Conservation (phyloP, 2,113 vertebrate species). For the Gracilinanus agilis region DNA sequence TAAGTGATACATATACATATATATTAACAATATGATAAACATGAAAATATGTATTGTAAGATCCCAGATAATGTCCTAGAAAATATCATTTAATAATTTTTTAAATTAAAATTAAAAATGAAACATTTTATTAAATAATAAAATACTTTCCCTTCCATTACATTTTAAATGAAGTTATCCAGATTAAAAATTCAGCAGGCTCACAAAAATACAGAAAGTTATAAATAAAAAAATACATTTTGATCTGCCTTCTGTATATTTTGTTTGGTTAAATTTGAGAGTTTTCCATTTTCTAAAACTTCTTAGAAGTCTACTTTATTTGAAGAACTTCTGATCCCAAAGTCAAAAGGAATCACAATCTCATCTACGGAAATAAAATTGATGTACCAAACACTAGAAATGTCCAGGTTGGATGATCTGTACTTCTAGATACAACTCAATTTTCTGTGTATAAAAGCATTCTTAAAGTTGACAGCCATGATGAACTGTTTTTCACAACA, state of each 20-base stretch:
- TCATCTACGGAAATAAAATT: conserved; percentile 50
- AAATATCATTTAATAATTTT: background rate
- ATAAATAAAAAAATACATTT: conserved; percentile 13
- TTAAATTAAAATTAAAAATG: background rate
- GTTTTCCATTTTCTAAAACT: conserved; percentile 21
- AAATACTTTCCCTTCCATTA: conserved; percentile 10
- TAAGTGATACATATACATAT: too few relatives aligned
- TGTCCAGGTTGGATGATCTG: background rate
- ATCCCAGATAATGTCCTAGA: background rate
- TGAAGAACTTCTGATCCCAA: background rate
- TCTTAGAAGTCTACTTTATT: conserved; percentile 27
- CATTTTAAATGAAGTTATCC: background rate
- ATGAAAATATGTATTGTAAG: background rate
- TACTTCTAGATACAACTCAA: background rate
- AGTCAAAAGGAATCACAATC: conserved; percentile 24
- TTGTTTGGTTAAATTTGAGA: background rate
- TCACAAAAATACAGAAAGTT: background rate
- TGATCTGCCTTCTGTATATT: background rate
- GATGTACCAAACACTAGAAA: conserved; percentile 23
- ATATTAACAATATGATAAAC: too few relatives aligned
- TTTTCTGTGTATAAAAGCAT: conserved; percentile 36
- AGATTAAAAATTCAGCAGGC: background rate
- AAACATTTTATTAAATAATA: conserved; percentile 13
- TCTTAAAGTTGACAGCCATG: conserved; percentile 5
- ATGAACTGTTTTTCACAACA: background rate